Percentiles rank a stretch among this genome's conserved stretches.
These are phyloP conservation scores for Sminthurinus signatus DNA, from an alignment of 1,140 invertebrate species.

Conservation along the genomic window DNA sequence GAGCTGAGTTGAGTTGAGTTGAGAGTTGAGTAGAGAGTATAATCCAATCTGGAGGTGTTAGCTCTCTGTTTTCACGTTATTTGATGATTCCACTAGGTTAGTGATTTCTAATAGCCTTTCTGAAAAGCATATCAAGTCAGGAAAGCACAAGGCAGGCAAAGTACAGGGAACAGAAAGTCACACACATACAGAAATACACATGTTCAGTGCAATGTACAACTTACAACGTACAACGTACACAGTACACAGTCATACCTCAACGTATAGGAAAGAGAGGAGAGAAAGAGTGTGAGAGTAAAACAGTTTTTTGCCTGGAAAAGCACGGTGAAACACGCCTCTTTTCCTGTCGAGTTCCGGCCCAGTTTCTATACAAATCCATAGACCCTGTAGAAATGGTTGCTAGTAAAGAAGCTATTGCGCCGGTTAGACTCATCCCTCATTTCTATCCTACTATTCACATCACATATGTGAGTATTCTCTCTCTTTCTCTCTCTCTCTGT, in stretches of 20 bases:
- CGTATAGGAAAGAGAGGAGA: too few relatives aligned
- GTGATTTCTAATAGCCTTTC: too few relatives aligned
- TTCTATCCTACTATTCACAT: neutral
- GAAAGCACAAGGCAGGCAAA: neutral
- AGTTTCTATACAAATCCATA: constrained; percentile 3
- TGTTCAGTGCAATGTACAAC: too few relatives aligned
- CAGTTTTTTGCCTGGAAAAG: neutral
- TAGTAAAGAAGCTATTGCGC: neutral
- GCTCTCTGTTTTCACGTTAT: constrained; percentile 19
- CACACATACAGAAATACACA: too few relatives aligned
- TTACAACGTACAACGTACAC: too few relatives aligned
- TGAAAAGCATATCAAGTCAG: constrained; percentile 3
- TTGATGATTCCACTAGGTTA: constrained; percentile 10
- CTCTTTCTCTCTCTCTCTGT: neutral
- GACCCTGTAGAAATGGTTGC: constrained; percentile 3
- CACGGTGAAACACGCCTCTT: neutral
- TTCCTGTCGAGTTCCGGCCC: neutral
- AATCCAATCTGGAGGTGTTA: neutral
- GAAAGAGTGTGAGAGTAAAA: neutral
- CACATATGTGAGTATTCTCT: neutral
- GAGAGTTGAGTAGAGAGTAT: neutral
- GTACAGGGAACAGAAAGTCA: too few relatives aligned
- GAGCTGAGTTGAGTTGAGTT: neutral
- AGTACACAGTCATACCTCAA: too few relatives aligned
- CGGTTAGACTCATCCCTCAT: neutral